Evolutionary conservation across 2,113 vertebrate genomes (phyloP).

Genomic region (Seriola rivoliana): DNA sequence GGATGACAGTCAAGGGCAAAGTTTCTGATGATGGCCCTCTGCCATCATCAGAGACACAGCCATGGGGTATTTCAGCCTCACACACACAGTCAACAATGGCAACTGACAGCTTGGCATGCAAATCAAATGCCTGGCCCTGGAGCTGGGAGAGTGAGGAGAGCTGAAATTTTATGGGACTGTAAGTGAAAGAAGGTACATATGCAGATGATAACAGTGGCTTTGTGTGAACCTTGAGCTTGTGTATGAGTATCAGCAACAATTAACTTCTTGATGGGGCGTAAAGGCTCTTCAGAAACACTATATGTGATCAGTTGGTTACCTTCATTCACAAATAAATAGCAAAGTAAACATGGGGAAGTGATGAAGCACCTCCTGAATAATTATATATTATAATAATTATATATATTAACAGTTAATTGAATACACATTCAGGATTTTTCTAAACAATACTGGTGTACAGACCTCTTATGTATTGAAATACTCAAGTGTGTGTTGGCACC

Average conservation of each 20-base stretch:
- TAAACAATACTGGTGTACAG: not conserved
- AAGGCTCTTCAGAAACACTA: not conserved
- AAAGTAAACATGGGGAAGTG: not conserved
- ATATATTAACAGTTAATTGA: not conserved
- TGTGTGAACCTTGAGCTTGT: not conserved
- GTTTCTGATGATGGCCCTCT: slow-evolving; percentile 29
- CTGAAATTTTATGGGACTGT: not conserved
- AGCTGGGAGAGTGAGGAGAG: not conserved
- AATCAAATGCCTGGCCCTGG: not conserved
- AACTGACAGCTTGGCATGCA: slow-evolving; percentile 21
- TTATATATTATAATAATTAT: too few relatives aligned
- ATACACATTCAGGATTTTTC: not conserved
- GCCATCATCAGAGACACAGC: slow-evolving; percentile 9
- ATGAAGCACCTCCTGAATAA: too few relatives aligned
- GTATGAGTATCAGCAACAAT: not conserved
- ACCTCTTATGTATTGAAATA: too few relatives aligned
- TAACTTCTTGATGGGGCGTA: not conserved
- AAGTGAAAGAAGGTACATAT: not conserved
- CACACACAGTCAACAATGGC: slow-evolving; percentile 22
- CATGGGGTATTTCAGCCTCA: slow-evolving; percentile 45
- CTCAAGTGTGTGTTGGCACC: not conserved
- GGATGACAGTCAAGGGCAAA: slow-evolving; percentile 19
- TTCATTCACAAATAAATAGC: not conserved
- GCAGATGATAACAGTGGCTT: not conserved
- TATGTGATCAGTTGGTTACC: not conserved